Evolutionary conservation across 2,797 vertebrate species (phyloP), one percentile per base, ranked within the genome.

Genomic region (Erpetoichthys calabaricus): DNA sequence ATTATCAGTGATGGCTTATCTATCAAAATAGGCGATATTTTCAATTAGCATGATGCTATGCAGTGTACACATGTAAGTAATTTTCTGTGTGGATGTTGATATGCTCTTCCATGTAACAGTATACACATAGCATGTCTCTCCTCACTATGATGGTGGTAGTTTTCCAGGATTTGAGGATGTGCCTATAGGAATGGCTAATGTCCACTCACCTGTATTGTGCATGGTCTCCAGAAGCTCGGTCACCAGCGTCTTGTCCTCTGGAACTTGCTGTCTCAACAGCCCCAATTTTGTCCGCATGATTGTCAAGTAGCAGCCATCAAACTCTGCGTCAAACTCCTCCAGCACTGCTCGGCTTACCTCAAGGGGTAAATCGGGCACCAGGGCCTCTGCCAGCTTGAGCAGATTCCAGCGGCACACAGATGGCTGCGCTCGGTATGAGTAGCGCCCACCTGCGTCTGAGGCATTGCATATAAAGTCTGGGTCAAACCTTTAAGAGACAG

Each of bases 211-310:
- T 5, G 93, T 93, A 74, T 84, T 69, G 65, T 88, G 89, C 93
- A 98, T 98, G 49, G 89, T 89, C 79, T 92, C 86, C 42, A 99
- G 73, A 8, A 98, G 80, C 61, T 81, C 73, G 1, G 86, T 88
- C 61, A 94, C 84, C 63, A 99, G 81, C 0, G 73, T 71, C 46
- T 71, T 73, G 3, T 99, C 96, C 8, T 88, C 92, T 1, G 89
- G 87, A 50, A 84, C 83, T 57, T 88, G 79, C 8, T 77, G 75
- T 0, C 57, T 80, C 65, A 91, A 70, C 0, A 99, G 75, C 56
- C 96, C 96, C 66, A 98, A 73, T 71, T 99, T 99, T 67, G 73
- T 81, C 66, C 91, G 92, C 95, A 99, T 99, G 75, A 84, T 93
- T 50, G 79, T 74, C 59, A 94, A 68, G 77, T 94, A 94, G 65